phyloP scores from a whole-genome alignment of 92 coral and sea anemone species.

The Pocillopora grandis region DNA sequence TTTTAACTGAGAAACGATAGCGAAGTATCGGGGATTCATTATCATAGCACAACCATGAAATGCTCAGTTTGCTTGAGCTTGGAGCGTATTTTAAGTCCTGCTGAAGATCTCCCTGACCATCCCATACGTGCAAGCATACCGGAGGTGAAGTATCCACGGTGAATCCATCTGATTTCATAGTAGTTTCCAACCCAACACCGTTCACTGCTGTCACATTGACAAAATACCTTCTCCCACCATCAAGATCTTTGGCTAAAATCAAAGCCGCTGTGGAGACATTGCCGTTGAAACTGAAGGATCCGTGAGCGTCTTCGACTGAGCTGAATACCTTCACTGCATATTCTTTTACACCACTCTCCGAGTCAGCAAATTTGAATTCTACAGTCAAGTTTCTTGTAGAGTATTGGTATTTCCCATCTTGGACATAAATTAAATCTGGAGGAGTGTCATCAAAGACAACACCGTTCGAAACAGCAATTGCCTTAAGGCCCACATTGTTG shows the following conservation, averaged over 20 bases:
- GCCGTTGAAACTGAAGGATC: conserved; percentile 60
- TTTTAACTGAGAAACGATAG: conserved; percentile 83
- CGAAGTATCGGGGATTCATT: conserved; percentile 63
- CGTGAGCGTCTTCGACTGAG: conserved; percentile 32
- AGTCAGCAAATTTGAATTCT: conserved; percentile 74
- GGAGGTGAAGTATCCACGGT: conserved; percentile 83
- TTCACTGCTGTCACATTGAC: conserved; percentile 74
- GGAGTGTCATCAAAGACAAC: conserved; percentile 84
- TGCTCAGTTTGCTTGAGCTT: conserved; percentile 51
- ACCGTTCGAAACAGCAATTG: conserved; percentile 73
- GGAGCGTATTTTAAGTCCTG: conserved; percentile 56
- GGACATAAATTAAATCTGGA: conserved; percentile 57
- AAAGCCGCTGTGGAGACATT: conserved; percentile 49
- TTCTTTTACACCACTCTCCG: conserved; percentile 69
- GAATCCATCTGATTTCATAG: conserved; percentile 77
- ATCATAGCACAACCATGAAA: conserved; percentile 84
- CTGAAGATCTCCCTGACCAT: conserved; percentile 53
- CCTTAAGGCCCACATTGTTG: conserved; percentile 79
- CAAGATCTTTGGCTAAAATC: conserved; percentile 34
- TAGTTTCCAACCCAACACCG: conserved; percentile 68
- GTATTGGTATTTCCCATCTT: conserved; percentile 69
- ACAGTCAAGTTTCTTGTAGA: conserved; percentile 45
- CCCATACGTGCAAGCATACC: conserved; percentile 76
- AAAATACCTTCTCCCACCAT: conserved; percentile 59
- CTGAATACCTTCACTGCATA: conserved; percentile 44